phyloP scores from a whole-genome alignment of 2,888 invertebrate genomes.

The Dicyrtoma fusca region DNA sequence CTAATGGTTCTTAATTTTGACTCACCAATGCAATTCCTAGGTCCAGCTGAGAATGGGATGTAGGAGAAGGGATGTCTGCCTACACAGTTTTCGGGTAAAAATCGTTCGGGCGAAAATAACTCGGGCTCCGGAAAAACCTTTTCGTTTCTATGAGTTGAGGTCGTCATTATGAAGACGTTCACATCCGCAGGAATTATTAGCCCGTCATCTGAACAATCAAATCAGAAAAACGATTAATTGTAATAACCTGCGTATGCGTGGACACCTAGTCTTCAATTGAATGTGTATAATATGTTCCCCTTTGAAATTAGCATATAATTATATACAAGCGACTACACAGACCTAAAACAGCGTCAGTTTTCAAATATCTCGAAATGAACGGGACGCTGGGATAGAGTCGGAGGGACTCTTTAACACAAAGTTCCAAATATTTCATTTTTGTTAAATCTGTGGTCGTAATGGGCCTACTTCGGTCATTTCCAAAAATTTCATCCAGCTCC shows the following conservation, averaged over 20 bases:
- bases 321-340: slow-evolving; percentile 1
- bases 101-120: slow-evolving; percentile 30
- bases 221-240: no score
- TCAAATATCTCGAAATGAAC: slow-evolving; percentile 58
- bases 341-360: slow-evolving; percentile 57
- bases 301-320: no score
- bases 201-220: slow-evolving; percentile 10
- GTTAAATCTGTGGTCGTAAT: slow-evolving; percentile 59
- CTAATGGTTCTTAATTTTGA: neutral
- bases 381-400: slow-evolving; percentile 60
- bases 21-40: slow-evolving; percentile 40
- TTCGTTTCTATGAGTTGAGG: slow-evolving; percentile 21
- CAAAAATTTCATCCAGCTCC: slow-evolving; percentile 61
- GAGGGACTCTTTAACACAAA: slow-evolving; percentile 60
- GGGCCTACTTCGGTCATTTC: slow-evolving; percentile 30
- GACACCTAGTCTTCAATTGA: no score
- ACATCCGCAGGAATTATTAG: slow-evolving; percentile 14
- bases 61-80: slow-evolving; percentile 30
- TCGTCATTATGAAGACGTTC: slow-evolving; percentile 1
- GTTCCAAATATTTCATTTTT: slow-evolving; percentile 59
- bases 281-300: no score
- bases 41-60: slow-evolving; percentile 40
- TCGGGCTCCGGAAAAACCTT: slow-evolving; percentile 28
- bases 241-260: no score
- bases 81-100: slow-evolving; percentile 24